These are phyloP conservation scores for Lasius fuliginosus DNA, from an alignment of 2,888 invertebrate species.

Conservation along the genomic window DNA sequence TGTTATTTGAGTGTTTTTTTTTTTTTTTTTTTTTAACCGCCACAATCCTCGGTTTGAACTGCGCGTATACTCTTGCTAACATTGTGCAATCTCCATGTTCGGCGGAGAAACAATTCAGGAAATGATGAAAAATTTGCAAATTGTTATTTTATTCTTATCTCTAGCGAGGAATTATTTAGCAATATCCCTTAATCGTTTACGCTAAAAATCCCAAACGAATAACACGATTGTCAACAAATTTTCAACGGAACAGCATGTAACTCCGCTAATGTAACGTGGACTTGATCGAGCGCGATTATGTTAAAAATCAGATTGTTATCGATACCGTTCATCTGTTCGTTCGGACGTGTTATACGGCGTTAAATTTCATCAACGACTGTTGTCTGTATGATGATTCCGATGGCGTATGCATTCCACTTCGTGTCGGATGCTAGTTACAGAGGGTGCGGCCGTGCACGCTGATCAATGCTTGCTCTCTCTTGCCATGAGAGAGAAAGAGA, in stretches of 20 bases:
- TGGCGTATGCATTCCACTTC: slow-evolving; percentile 50
- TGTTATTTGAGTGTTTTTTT: slow-evolving; percentile 5
- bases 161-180: neutral
- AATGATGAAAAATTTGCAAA: neutral
- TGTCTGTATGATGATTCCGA: slow-evolving; percentile 40
- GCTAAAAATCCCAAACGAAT: neutral
- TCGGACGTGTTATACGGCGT: slow-evolving; percentile 15
- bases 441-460: slow-evolving; percentile 56
- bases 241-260: neutral
- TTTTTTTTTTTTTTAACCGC: neutral
- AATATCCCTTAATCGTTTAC: neutral
- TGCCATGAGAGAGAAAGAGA: slow-evolving; percentile 50
- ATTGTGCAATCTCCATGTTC: neutral
- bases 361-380: slow-evolving; percentile 57
- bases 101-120: neutral
- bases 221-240: neutral
- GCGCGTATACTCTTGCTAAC: neutral
- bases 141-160: neutral
- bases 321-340: slow-evolving; percentile 26
- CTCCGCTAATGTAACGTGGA: neutral
- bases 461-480: slow-evolving; percentile 74
- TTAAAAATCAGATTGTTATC: slow-evolving; percentile 46
- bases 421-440: slow-evolving; percentile 55
- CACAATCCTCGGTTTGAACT: too few species aligned
- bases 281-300: slow-evolving; percentile 35